These are phyloP conservation scores for Achatina immaculata DNA, from an alignment of 1,140 invertebrate genomes.

Conservation along the genomic window DNA sequence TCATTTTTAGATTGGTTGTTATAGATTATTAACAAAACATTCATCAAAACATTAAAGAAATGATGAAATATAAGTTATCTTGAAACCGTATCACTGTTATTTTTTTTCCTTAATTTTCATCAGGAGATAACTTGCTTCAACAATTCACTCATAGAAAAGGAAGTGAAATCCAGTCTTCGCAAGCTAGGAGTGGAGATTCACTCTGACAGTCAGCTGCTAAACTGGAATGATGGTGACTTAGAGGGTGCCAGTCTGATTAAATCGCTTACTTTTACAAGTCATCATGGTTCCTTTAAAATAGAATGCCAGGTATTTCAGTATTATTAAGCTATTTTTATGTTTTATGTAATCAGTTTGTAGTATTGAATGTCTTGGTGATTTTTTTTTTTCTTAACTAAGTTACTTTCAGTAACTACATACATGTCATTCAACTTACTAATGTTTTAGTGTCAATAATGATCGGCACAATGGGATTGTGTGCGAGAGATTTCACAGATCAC, in stretches of 20 bases:
- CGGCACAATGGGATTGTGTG: too few relatives aligned
- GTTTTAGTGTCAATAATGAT: too few relatives aligned
- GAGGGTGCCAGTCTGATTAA: slow-evolving; percentile 48
- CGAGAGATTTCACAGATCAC: too few relatives aligned
- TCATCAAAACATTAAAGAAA: too few relatives aligned
- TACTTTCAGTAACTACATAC: too few relatives aligned
- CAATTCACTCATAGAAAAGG: slow-evolving; percentile 74
- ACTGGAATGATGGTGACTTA: slow-evolving; percentile 64
- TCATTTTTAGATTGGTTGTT: too few relatives aligned
- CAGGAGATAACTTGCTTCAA: slow-evolving; percentile 65
- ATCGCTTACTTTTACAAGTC: slow-evolving; percentile 56
- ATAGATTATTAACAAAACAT: too few relatives aligned
- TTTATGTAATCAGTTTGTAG: not conserved
- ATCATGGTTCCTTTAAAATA: slow-evolving; percentile 49
- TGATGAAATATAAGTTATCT: not conserved
- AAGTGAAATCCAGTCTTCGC: slow-evolving; percentile 84
- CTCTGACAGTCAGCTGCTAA: slow-evolving; percentile 59
- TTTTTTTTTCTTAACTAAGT: too few relatives aligned
- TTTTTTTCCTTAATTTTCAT: not conserved
- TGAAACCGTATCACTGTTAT: too few relatives aligned
- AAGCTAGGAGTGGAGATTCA: slow-evolving; percentile 74
- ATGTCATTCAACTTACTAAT: too few relatives aligned
- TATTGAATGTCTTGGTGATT: too few relatives aligned
- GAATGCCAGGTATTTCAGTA: slow-evolving; percentile 66
- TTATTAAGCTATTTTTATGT: too few relatives aligned